A percentile compares a stretch with the other conserved stretches of the same genome.
These are phyloP conservation scores for Yponomeuta malinellus DNA, from an alignment of 2,888 invertebrate genomes.

Conservation along the genomic window DNA sequence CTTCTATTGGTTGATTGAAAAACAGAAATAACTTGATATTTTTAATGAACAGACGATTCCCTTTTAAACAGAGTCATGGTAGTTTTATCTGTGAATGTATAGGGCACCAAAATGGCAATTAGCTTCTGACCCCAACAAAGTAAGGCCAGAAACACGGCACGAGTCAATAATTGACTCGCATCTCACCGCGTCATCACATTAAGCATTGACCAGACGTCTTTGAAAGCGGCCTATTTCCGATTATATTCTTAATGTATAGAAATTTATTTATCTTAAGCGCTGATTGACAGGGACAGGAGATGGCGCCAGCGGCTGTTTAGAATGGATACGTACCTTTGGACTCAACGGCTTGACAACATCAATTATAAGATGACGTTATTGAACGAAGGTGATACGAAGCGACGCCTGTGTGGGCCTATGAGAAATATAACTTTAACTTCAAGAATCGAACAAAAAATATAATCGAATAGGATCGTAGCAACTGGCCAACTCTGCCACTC, in stretches of 20 bases:
- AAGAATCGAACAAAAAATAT: too few species aligned
- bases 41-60: neutral
- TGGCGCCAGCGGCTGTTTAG: constrained; percentile 68
- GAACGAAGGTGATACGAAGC: neutral
- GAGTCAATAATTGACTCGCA: constrained; percentile 69
- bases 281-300: constrained; percentile 62
- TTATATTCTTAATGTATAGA: constrained; percentile 56
- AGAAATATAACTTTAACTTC: neutral
- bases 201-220: constrained; percentile 36
- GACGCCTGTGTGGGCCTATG: constrained; percentile 13
- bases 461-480: too few species aligned
- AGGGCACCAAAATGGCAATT: neutral
- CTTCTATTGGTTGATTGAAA: constrained; percentile 10
- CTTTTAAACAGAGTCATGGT: constrained; percentile 4
- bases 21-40: neutral
- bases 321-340: constrained; percentile 42
- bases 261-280: constrained; percentile 42
- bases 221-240: constrained; percentile 72
- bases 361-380: constrained; percentile 12
- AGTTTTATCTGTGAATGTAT: neutral
- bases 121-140: constrained; percentile 9
- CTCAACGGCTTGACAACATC: constrained; percentile 13
- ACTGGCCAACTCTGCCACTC: too few species aligned
- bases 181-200: constrained; percentile 67
- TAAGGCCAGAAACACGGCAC: constrained; percentile 34